Conservation (phyloP, 2,113 vertebrate genomes). For the Pluvialis apricaria region DNA sequence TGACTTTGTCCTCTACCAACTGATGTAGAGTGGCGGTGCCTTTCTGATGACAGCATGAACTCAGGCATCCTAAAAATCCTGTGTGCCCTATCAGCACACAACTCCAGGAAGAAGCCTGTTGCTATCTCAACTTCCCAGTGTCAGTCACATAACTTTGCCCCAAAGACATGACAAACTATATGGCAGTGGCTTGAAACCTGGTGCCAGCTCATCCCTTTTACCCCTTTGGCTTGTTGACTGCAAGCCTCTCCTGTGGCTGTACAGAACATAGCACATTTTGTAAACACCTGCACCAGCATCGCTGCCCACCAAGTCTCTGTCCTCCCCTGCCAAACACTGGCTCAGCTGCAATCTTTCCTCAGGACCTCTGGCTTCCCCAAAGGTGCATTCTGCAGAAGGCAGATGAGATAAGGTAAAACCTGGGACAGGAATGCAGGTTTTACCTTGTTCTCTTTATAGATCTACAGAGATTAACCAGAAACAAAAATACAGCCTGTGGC, state of each 20-base stretch:
- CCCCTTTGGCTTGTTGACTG: background rate
- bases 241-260: background rate
- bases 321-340: background rate
- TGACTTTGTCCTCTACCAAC: background rate
- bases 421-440: background rate
- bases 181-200: background rate
- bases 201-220: background rate
- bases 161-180: background rate
- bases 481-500: background rate
- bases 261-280: background rate
- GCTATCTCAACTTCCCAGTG: background rate
- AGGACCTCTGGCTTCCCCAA: background rate
- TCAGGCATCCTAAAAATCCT: background rate
- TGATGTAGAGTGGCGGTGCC: background rate
- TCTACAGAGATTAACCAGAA: background rate
- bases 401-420: background rate
- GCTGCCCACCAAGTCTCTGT: background rate
- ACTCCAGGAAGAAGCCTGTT: background rate
- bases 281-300: background rate
- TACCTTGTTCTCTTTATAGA: background rate
- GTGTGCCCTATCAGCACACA: background rate
- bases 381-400: background rate
- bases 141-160: background rate
- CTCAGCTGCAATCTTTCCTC: background rate
- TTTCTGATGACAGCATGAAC: background rate